Evolutionary conservation across 2,888 invertebrate species (phyloP).

Genomic region (Epirrhoe alternata): DNA sequence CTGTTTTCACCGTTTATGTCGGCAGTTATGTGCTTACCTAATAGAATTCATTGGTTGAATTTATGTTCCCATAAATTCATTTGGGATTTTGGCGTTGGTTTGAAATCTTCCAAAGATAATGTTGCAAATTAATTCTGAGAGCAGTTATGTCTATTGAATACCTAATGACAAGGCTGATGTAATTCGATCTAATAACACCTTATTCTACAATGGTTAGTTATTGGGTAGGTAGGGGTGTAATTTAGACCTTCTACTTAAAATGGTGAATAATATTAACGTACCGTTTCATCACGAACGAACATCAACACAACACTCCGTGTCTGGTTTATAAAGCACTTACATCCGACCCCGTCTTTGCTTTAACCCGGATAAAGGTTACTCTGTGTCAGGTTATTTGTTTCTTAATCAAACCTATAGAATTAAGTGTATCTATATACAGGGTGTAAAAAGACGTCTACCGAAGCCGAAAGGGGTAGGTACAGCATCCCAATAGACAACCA

Average conservation of each 20-base stretch:
- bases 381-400: neutral
- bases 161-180: constrained; percentile 21
- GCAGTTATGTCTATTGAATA: constrained; percentile 20
- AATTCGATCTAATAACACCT: constrained; percentile 20
- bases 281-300: neutral
- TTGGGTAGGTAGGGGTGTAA: constrained; percentile 5
- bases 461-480: no score
- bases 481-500: no score
- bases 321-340: neutral
- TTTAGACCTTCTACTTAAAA: constrained; percentile 1
- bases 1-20: constrained; percentile 2
- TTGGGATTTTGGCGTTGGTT: constrained; percentile 9
- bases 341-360: neutral
- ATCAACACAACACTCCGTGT: neutral
- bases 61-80: constrained; percentile 19
- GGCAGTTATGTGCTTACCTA: constrained; percentile 13
- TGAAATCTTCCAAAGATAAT: constrained; percentile 16
- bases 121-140: constrained; percentile 20
- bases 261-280: neutral
- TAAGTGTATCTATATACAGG: no score
- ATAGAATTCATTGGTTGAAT: constrained; percentile 15
- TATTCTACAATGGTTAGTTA: constrained; percentile 11
- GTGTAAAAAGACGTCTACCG: no score
- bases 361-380: neutral
- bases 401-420: no score